phyloP scores from a whole-genome alignment of 1,140 invertebrate genomes.

The Formica selysi region DNA sequence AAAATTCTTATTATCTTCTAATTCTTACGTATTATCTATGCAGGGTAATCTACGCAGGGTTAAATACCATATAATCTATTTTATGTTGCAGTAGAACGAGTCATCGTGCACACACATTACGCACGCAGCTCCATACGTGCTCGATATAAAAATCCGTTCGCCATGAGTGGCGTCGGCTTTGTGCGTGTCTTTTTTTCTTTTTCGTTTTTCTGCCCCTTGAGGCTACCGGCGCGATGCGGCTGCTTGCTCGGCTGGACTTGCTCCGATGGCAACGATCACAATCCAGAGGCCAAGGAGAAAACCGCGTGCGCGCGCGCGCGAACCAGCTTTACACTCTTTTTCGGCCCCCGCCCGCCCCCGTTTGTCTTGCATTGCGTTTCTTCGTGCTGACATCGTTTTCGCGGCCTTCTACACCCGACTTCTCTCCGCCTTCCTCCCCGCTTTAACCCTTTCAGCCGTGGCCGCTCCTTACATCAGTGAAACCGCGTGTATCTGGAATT shows the following conservation, averaged over 20 bases:
- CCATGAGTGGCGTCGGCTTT: conserved; percentile 58
- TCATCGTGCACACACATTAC: not conserved
- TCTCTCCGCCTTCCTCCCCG: conserved; percentile 26
- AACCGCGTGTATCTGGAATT: conserved; percentile 50
- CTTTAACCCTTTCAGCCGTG: conserved; percentile 16
- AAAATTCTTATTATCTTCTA: not conserved
- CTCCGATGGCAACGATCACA: conserved; percentile 71
- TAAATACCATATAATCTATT: conserved; percentile 10
- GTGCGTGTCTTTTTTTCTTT: conserved; percentile 47
- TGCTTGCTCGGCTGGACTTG: conserved; percentile 55
- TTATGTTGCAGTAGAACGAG: conserved; percentile 32
- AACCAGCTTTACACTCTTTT: conserved; percentile 75
- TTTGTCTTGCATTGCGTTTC: conserved; percentile 64
- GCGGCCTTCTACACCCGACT: conserved; percentile 64
- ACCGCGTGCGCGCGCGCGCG: conserved; percentile 33
- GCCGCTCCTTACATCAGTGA: conserved; percentile 43
- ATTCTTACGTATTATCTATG: conserved; percentile 25
- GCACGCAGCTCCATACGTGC: conserved; percentile 6
- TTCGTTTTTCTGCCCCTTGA: conserved; percentile 31
- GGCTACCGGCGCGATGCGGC: conserved; percentile 57
- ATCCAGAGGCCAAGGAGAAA: conserved; percentile 74
- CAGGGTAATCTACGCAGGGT: conserved; percentile 14
- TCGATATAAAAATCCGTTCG: conserved; percentile 70
- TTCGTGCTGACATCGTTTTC: conserved; percentile 74
- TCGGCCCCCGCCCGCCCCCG: conserved; percentile 61